Percentiles rank a stretch among this genome's conserved stretches.
Evolutionary conservation across 2,888 invertebrate species (phyloP).

Genomic region (Eupithecia insigniata): DNA sequence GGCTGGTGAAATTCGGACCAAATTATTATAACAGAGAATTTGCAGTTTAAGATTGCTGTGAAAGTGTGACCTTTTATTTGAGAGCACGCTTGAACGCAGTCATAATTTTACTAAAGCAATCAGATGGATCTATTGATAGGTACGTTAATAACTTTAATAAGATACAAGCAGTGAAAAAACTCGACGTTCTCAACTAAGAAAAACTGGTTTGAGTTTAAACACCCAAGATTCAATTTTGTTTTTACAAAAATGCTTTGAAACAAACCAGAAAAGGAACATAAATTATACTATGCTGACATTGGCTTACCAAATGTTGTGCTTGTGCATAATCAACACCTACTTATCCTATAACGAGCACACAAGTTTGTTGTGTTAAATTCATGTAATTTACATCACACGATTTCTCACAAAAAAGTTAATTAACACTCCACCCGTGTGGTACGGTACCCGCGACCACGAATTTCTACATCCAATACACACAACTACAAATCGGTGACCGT

Average conservation of each 20-base stretch:
- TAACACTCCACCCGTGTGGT: conserved; percentile 55
- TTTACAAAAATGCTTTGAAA: background rate
- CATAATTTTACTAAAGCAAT: background rate
- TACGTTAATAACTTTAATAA: background rate
- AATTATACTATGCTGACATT: conserved; percentile 16
- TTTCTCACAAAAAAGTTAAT: conserved; percentile 48
- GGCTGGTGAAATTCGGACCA: conserved; percentile 41
- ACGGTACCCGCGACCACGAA: conserved; percentile 53
- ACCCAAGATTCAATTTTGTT: background rate
- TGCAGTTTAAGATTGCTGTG: background rate
- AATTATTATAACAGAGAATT: conserved; percentile 19
- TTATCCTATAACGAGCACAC: conserved; percentile 33
- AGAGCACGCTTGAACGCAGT: background rate
- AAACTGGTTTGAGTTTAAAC: background rate
- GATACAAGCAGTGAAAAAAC: background rate
- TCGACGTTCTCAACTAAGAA: background rate
- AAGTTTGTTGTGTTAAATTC: conserved; percentile 41
- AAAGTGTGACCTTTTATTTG: conserved; percentile 9
- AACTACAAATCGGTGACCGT: conserved; percentile 79
- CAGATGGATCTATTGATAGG: background rate
- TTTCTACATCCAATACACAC: conserved; percentile 52
- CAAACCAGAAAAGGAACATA: background rate
- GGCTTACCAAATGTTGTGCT: conserved; percentile 20
- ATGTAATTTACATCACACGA: conserved; percentile 48
- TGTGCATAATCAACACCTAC: conserved; percentile 32